Evolutionary conservation across 2,888 invertebrate genomes (phyloP), one percentile per base, ranked within the genome.

Genomic region (Pomacea canaliculata): DNA sequence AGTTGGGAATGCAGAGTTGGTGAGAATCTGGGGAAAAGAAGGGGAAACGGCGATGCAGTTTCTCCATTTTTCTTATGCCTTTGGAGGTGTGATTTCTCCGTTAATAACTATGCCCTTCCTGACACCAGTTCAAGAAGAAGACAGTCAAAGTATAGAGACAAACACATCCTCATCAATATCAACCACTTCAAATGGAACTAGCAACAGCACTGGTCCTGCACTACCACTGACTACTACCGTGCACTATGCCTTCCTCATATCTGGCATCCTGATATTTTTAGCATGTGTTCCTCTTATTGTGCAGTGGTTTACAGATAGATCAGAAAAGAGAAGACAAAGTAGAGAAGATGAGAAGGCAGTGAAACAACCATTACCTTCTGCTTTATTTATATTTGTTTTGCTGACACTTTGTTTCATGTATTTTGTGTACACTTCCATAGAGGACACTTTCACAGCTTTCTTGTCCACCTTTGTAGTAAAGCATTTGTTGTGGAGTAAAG

Each of bases 31-130:
- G 90, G 89, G 88, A 19, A 81, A 82, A n/a, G 83, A 85, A 70
- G 91, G 89, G 70, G 87, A 89, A 8, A 90, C 91, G 5, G 91
- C 89, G 79, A 89, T 92, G 87, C 92, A 92, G 83, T 87, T 90
- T 10, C 80, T 91, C 12, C 92, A 92, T 80, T 91, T 91, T 83
- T 85, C 88, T 59, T 91, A 91, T 82, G 91, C 91, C n/a, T 76
- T 91, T 66, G 92, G 92, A 12, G 91, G 91, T 18, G 90, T 91
- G 73, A 78, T 92, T 12, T 89, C 92, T 10, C 92, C 92, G 27
- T 80, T 92, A 48, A 83, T 91, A 56, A 89, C 91, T n/a, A 89
- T 90, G 72, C 91, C 91, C 48, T 92, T 92, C 80, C 82, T 91
- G 10, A 83, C 85, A 10, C 70, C 78, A 46, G 78, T 70, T 16